Evolutionary conservation across 2,888 invertebrate species (phyloP).

Genomic region (Lampropteryx suffumata): DNA sequence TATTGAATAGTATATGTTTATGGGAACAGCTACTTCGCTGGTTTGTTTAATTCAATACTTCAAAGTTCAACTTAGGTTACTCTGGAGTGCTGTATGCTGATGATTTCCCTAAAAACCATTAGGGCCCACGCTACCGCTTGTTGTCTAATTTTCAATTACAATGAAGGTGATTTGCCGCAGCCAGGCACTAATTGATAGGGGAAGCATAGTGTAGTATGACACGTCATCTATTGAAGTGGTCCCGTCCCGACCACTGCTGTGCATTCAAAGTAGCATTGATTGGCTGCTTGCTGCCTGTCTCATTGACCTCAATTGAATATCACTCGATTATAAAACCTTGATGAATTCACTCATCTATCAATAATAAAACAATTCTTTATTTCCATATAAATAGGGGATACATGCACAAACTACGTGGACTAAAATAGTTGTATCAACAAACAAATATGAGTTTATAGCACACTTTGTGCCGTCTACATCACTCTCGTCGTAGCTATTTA

Average conservation of each 20-base stretch:
- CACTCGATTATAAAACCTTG: background rate
- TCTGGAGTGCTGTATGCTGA: background rate
- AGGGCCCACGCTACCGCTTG: background rate
- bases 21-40: too few species aligned
- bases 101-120: background rate
- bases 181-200: slow-evolving; percentile 10
- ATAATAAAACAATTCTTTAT: too few species aligned
- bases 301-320: slow-evolving; percentile 38
- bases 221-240: slow-evolving; percentile 26
- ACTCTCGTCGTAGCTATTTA: too few species aligned
- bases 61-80: too few species aligned
- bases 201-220: slow-evolving; percentile 8
- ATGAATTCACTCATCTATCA: background rate
- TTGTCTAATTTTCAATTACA: slow-evolving; percentile 14
- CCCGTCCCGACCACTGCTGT: slow-evolving; percentile 28
- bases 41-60: too few species aligned
- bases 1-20: too few species aligned
- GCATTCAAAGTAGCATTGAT: slow-evolving; percentile 46
- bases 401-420: too few species aligned
- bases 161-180: background rate
- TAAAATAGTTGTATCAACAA: too few species aligned
- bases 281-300: slow-evolving; percentile 38
- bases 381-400: too few species aligned
- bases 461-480: too few species aligned
- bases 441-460: too few species aligned